Evolutionary conservation across 1,140 invertebrate species (phyloP).

Genomic region (Phthorimaea operculella): DNA sequence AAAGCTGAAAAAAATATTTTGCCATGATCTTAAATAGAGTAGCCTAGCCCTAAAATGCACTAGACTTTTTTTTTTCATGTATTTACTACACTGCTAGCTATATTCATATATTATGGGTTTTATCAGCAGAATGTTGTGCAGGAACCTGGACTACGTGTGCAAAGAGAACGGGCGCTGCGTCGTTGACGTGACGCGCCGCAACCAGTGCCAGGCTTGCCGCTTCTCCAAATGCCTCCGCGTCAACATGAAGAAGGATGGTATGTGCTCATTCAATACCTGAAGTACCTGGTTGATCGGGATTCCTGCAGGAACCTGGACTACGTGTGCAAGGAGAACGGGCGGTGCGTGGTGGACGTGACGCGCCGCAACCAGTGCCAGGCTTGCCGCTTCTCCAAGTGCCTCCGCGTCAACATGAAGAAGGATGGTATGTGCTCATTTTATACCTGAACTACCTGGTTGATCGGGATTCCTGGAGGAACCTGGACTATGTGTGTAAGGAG

Average conservation of each 20-base stretch:
- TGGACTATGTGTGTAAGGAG: constrained; percentile 95
- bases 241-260: constrained; percentile 96
- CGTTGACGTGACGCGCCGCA: constrained; percentile 90
- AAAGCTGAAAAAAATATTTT: too few relatives aligned
- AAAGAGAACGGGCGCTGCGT: constrained; percentile 91
- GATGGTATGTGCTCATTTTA: constrained; percentile 77
- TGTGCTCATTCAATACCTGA: constrained; percentile 27
- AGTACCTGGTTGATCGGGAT: too few relatives aligned
- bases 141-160: constrained; percentile 92
- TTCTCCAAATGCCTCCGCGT: constrained; percentile 93
- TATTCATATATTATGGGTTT: too few relatives aligned
- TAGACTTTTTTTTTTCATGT: too few relatives aligned
- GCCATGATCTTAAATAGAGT: too few relatives aligned
- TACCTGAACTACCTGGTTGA: too few relatives aligned
- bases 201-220: constrained; percentile 95
- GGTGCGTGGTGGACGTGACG: constrained; percentile 91
- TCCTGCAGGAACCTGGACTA: constrained; percentile 88
- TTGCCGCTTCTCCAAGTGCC: constrained; percentile 92
- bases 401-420: constrained; percentile 94
- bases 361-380: constrained; percentile 95
- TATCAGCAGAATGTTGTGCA: constrained; percentile 35
- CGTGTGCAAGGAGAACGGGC: constrained; percentile 90
- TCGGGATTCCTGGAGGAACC: constrained; percentile 80
- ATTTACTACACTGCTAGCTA: too few relatives aligned
- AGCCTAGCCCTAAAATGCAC: too few relatives aligned